A percentile compares a stretch with the other conserved stretches of the same genome.
Conservation (phyloP, 2,113 vertebrate species). For the Xyrauchen texanus region DNA sequence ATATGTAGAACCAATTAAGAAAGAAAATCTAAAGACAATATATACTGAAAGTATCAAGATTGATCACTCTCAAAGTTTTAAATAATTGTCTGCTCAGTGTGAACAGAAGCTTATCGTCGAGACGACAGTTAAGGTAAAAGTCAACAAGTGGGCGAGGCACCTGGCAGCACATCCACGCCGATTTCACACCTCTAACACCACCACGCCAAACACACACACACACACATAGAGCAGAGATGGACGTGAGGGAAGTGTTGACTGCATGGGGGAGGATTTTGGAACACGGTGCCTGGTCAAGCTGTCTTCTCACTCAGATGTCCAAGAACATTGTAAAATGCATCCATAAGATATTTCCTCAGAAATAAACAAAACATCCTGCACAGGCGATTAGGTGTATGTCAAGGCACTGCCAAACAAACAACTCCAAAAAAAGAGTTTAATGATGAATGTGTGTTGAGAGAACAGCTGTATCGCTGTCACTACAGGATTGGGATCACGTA, state of each 20-base stretch:
- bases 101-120: constrained; percentile 16
- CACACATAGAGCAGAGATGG: constrained; percentile 73
- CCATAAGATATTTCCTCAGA: constrained; percentile 33
- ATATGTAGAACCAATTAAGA: too few relatives aligned
- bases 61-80: neutral
- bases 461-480: constrained; percentile 39
- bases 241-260: constrained; percentile 82
- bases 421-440: neutral
- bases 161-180: constrained; percentile 54
- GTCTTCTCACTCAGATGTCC: constrained; percentile 81
- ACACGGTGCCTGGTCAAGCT: constrained; percentile 81
- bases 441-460: neutral
- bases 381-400: constrained; percentile 17
- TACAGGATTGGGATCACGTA: constrained; percentile 54
- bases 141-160: constrained; percentile 54
- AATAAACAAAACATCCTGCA: neutral
- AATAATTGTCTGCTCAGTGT: neutral
- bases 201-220: constrained; percentile 61
- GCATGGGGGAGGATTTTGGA: constrained; percentile 84
- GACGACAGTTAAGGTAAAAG: constrained; percentile 48
- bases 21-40: too few relatives aligned
- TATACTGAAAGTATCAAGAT: neutral
- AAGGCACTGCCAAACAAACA: neutral
- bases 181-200: constrained; percentile 58
- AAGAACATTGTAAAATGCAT: constrained; percentile 67